Evolutionary conservation across 1,140 invertebrate species (phyloP).

Genomic region (Lepidurus apus): DNA sequence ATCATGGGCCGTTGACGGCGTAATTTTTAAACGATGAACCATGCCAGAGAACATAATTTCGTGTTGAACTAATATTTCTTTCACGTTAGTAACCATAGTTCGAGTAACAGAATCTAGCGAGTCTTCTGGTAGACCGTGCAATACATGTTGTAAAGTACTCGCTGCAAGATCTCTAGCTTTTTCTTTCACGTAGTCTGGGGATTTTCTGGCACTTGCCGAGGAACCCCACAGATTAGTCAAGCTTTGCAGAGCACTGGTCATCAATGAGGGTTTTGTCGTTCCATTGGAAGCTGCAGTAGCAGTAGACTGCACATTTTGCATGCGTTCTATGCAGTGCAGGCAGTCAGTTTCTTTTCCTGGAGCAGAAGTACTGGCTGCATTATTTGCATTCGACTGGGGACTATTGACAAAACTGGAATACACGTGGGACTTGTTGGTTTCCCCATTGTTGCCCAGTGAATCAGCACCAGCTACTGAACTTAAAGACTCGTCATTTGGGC

Average conservation of each 20-base stretch:
- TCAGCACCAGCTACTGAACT: background rate
- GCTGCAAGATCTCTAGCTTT: background rate
- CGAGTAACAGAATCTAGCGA: background rate
- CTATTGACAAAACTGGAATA: background rate
- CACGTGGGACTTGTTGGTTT: background rate
- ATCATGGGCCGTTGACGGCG: slow-evolving; percentile 12
- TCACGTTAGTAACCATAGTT: background rate
- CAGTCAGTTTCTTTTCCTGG: background rate
- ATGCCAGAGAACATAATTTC: background rate
- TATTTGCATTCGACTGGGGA: background rate
- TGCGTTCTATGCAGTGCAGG: background rate
- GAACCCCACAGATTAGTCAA: background rate
- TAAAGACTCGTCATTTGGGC: background rate
- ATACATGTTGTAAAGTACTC: background rate
- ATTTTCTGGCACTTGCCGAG: background rate
- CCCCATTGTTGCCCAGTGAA: background rate
- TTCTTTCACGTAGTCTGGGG: background rate
- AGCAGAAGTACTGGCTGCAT: background rate
- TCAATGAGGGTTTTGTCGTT: background rate
- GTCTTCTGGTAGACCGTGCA: background rate
- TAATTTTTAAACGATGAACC: slow-evolving; percentile 7
- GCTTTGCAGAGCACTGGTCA: background rate
- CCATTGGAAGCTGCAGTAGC: background rate
- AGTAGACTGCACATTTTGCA: background rate
- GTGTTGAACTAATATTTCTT: background rate